phyloP scores from a whole-genome alignment of 2,888 invertebrate genomes.

The Beris chalybata region DNA sequence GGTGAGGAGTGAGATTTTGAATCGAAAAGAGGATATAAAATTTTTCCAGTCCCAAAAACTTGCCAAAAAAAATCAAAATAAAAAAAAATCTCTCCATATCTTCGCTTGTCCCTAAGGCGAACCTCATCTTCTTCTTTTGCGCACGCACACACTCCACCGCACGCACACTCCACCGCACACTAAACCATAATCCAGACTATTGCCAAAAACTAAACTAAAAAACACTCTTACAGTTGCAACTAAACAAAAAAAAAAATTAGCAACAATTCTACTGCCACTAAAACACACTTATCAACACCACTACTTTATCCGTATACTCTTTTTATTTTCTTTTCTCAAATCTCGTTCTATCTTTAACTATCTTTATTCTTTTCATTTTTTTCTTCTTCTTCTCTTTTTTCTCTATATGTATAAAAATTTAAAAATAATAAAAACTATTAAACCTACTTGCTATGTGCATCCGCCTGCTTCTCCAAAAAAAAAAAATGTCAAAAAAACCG shows the following conservation, averaged over 20 bases:
- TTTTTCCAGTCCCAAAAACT: not conserved
- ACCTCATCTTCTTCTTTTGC: conserved; percentile 9
- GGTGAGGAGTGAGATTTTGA: conserved; percentile 65
- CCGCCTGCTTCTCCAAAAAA: conserved; percentile 1
- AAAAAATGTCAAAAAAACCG: not conserved
- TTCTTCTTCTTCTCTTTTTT: conserved; percentile 4
- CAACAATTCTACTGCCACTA: conserved; percentile 1
- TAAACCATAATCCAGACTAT: too few relatives aligned
- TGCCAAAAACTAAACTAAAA: not conserved
- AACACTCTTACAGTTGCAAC: not conserved
- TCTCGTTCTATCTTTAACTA: not conserved
- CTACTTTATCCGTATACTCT: not conserved
- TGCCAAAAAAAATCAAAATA: not conserved
- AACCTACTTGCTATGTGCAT: not conserved
- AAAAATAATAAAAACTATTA: not conserved
- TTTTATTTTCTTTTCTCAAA: not conserved
- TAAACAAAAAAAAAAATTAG: too few relatives aligned
- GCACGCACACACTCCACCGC: not conserved
- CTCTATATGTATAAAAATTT: not conserved
- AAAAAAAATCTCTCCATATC: conserved; percentile 8
- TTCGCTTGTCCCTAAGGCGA: conserved; percentile 17
- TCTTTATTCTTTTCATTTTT: conserved; percentile 20
- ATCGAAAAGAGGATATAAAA: conserved; percentile 17
- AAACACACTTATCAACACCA: not conserved
- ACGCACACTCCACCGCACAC: too few relatives aligned